Base-by-base conservation (phyloP, 2,113 vertebrate genomes). In the Azemiops feae region DNA sequence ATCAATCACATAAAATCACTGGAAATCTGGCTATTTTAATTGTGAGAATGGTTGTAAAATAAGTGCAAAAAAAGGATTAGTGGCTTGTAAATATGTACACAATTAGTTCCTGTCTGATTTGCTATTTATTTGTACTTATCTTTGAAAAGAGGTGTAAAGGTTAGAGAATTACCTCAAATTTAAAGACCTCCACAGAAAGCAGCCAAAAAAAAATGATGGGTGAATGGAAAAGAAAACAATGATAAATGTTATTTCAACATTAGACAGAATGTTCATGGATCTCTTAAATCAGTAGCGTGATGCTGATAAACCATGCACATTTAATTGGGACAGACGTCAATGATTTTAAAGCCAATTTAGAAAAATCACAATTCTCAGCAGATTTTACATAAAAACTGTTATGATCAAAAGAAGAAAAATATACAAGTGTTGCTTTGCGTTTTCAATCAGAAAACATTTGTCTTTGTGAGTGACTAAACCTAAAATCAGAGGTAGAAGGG, bases 111-210 rank as follows among this genome's bases (percentile, higher is more conserved):
- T n/a, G 90, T 92, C 47, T 94, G 1, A 22, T 91, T 92, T 91
- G 93, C 94, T 18, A 93, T 47, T 81, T 18, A 39, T 93, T 87
- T 93, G 96, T n/a, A 92, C 93, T 92, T 95, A 89, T 9, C 58
- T 92, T 94, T 91, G 94, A 94, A 94, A 14, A 54, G 89, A 6
- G 95, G 81, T 95, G 94, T 90, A 90, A 85, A 69, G 34, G 34
- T 81, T 81, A 81, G 74, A 90, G 93, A 43, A 96, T 98, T 98
- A 98, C 98, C 98, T 99, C 98, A 94, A 98, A 97, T 98, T 98
- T 98, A 98, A 96, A 96, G 93, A 98, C 97, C 98, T 99, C 97
- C 97, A 95, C 96, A 98, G 96, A 97, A 96, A 98, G 97, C 97
- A 98, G 94, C 97, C 97, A 95, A 97, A 96, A 94, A 93, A 96